Conservation (phyloP, 2,888 invertebrate species). For the Cephus pulcher region DNA sequence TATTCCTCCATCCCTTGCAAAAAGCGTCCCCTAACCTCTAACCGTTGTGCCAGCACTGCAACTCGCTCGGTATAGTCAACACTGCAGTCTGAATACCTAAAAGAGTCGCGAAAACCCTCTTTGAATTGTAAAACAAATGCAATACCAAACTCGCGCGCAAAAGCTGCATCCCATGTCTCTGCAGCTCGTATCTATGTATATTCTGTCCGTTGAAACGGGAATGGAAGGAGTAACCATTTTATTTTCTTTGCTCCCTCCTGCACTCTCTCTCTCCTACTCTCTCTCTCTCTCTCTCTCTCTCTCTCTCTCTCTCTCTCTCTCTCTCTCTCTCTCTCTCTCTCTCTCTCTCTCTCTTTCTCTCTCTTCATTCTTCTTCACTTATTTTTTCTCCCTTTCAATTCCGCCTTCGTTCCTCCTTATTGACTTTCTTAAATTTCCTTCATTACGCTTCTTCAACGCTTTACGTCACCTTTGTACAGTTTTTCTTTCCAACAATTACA, state of each 20-base stretch:
- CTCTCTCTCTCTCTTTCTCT: too few species aligned
- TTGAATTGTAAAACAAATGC: constrained; percentile 57
- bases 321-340: too few species aligned
- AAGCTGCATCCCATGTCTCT: not conserved
- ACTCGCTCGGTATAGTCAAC: constrained; percentile 19
- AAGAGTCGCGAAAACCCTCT: constrained; percentile 45
- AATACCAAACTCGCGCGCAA: constrained; percentile 31
- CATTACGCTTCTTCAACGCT: too few species aligned
- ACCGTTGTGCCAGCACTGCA: not conserved
- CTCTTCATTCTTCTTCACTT: too few species aligned
- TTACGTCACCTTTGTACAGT: too few species aligned
- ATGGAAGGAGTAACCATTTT: not conserved
- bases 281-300: too few species aligned
- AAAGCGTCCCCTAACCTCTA: not conserved
- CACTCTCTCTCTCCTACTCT: not conserved
- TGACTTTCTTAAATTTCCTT: too few species aligned
- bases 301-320: too few species aligned
- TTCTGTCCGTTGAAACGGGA: not conserved
- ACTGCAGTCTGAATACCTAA: constrained; percentile 49
- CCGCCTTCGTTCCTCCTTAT: too few species aligned
- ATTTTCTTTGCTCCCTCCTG: not conserved
- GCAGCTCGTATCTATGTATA: not conserved
- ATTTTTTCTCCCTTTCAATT: too few species aligned
- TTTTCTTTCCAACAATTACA: too few species aligned
- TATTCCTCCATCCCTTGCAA: not conserved